A percentile compares a stretch with the other conserved stretches of the same genome.
Conservation (phyloP, 2,113 vertebrate species). For the Mesoclemmys tuberculata region DNA sequence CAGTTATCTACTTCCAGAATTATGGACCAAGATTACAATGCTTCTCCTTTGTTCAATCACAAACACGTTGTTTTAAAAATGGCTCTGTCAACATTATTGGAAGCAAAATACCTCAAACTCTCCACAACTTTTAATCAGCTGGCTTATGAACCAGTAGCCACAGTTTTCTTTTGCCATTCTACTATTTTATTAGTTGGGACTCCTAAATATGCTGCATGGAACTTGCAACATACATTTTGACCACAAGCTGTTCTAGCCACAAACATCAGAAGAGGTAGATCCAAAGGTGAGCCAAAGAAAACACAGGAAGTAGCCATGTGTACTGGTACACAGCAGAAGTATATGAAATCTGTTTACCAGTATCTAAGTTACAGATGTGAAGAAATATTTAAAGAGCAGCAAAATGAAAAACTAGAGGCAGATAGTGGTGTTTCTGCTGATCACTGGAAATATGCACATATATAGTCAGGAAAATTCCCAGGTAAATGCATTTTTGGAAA, state of each 20-base stretch:
- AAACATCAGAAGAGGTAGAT: no score
- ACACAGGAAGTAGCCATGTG: no score
- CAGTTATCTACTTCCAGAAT: not conserved
- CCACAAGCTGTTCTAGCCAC: no score
- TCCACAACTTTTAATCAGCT: not conserved
- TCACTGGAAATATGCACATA: not conserved
- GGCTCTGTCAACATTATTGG: not conserved
- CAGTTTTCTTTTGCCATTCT: no score
- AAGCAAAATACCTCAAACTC: not conserved
- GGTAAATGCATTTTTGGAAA: not conserved
- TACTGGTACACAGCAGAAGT: not conserved
- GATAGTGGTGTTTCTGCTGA: not conserved
- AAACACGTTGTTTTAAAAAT: not conserved
- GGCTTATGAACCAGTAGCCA: no score
- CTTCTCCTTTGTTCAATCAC: not conserved
- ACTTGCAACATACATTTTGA: no score
- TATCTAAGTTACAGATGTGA: not conserved
- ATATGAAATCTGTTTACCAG: not conserved
- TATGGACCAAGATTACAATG: not conserved
- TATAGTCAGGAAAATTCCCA: not conserved
- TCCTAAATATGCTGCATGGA: no score
- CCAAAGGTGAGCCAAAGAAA: not conserved
- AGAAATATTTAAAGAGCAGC: not conserved
- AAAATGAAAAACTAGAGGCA: not conserved
- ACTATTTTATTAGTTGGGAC: no score